Base-by-base conservation (phyloP, 2,113 vertebrate species). In the Turnix velox region DNA sequence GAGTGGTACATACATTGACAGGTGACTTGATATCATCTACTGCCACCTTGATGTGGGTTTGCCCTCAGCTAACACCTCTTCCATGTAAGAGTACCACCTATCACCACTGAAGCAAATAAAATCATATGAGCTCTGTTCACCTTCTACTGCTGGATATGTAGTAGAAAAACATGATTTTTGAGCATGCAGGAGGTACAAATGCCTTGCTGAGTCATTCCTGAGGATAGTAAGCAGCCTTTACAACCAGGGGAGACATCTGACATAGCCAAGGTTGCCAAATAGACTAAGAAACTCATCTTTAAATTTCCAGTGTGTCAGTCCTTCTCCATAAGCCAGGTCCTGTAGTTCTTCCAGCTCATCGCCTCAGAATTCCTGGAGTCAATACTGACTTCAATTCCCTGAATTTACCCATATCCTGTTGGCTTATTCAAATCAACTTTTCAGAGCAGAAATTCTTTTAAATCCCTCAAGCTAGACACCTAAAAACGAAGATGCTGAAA, bases 1-100 rank as follows among this genome's bases (percentile, higher is more conserved):
- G 22, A 10, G 4, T 6, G n/a, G 3, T 25, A 28, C 3, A 0
- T 24, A 4, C 17, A 12, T 1, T 59, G 67, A 14, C 3, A 5
- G 59, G 33, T 20, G 20, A 37, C 14, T 72, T 39, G 30, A 31
- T 62, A 68, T 48, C 54, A 46, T 57, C 63, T n/a, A 1, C 45
- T 62, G 49, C 31, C 54, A 66, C 49, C 7, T 18, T 18, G 46
- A 37, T 16, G 18, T 1, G 23, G 59, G 18, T 73, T 57, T 91
- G 27, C 45, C 55, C 45, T 31, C 59, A 62, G 24, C 4, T 48
- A 76, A 66, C 24, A 42, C 12, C 40, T n/a, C 43, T 82, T 72
- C 49, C 31, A 19, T 37, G 16, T 30, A 23, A 40, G 10, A 63
- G 18, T 58, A 23, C 16, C 39, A 68, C 40, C 10, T 40, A 45